Conservation (phyloP, 1,140 invertebrate species). For the Drosophila elegans region DNA sequence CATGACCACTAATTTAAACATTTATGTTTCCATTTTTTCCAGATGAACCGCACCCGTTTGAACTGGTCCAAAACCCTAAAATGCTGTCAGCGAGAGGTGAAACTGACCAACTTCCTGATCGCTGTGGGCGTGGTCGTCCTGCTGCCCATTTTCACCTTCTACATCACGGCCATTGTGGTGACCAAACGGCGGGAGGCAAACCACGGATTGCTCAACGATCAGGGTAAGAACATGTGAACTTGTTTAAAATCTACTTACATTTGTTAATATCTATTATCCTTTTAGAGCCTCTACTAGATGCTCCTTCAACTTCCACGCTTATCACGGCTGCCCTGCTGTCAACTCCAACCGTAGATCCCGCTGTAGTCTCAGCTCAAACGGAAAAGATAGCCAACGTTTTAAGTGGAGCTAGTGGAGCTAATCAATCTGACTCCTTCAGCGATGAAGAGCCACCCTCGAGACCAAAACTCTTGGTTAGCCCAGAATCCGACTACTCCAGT, state of each 20-base stretch:
- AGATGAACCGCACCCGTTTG: constrained; percentile 78
- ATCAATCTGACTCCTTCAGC: neutral
- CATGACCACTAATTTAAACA: too few relatives aligned
- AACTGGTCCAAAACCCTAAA: constrained; percentile 69
- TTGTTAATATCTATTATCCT: too few relatives aligned
- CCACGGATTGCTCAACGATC: constrained; percentile 64
- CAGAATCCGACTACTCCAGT: constrained; percentile 18
- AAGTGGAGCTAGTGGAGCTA: too few relatives aligned
- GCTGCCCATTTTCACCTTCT: constrained; percentile 64
- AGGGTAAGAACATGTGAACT: neutral
- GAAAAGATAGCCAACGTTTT: constrained; percentile 49
- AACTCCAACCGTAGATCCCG: constrained; percentile 20
- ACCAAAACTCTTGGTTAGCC: neutral
- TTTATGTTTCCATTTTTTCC: neutral
- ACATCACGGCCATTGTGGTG: constrained; percentile 43
- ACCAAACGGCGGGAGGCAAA: constrained; percentile 66
- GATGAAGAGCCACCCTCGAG: constrained; percentile 1
- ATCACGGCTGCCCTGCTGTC: constrained; percentile 63
- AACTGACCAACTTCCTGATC: constrained; percentile 44
- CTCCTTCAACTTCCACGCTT: constrained; percentile 48
- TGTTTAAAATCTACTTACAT: too few relatives aligned
- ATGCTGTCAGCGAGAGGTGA: constrained; percentile 70
- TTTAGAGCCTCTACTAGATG: constrained; percentile 52
- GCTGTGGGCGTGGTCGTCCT: constrained; percentile 41
- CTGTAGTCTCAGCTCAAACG: neutral